Evolutionary conservation across 1,140 invertebrate species (phyloP), one percentile per base, ranked within the genome.

Genomic region (Tetranychus cinnabarinus): DNA sequence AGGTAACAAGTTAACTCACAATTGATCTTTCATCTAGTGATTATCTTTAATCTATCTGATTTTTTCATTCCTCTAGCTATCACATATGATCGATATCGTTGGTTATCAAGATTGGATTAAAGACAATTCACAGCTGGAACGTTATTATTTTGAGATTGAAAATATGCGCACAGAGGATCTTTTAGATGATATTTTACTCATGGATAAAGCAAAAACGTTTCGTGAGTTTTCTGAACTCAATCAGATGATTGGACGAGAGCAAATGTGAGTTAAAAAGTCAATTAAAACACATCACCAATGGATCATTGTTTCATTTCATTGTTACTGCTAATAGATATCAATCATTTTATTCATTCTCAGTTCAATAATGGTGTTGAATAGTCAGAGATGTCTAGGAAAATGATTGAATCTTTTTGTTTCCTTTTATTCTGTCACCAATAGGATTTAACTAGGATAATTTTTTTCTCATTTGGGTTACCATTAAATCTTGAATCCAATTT

Each of bases 41-140:
- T 23, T 23, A 23, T 23, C 23, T 23, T 23, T 23, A 23, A 23
- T 23, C 23, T 23, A 23, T 23, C 23, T 23, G 23, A 23, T 23
- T 23, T 23, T 23, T 23, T 23, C 0, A 8, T 6, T 23, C 48
- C 15, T 33, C 4, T 31, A 57, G 56, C n/a, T 57, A 31, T n/a
- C 13, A 13, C 34, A 57, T 15, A 57, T 57, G 56, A 33, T 57
- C 12, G 56, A 15, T 6, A 37, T 36, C 60, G 75, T 76, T 47
- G 75, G 74, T 4, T 76, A 74, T 64, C 70, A 73, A 36, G 67
- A 70, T 37, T 72, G 69, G 61, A 68, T 76, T 31, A 63, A 73
- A 23, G 71, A 75, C 59, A 68, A 75, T 55, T 69, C 70, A 13
- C 59, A 64, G 7, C 61, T 76, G 6, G 64, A 70, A 62, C 58